Evolutionary conservation across 2,113 vertebrate genomes (phyloP).

Genomic region (Myrmecobius fasciatus): DNA sequence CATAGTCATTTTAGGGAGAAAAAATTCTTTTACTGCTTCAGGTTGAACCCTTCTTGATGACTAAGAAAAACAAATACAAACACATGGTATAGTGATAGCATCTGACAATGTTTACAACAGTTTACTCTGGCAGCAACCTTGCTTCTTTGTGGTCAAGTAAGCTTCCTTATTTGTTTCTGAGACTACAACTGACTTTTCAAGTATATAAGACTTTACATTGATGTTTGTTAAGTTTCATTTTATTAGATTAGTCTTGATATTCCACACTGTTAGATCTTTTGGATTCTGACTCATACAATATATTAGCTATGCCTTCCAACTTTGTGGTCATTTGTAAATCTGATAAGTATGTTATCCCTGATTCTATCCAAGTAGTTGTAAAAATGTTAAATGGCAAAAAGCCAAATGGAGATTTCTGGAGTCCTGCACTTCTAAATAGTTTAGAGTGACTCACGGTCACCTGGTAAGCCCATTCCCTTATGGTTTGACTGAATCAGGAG

Average conservation of each 20-base stretch:
- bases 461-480: background rate
- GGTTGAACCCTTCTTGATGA: background rate
- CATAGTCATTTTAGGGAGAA: background rate
- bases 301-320: background rate
- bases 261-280: background rate
- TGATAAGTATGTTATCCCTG: background rate
- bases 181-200: background rate
- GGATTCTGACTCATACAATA: background rate
- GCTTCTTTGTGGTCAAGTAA: background rate
- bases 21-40: background rate
- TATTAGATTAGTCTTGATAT: background rate
- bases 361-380: background rate
- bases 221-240: background rate
- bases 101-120: background rate
- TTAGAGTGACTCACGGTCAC: background rate
- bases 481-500: background rate
- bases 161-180: background rate
- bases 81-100: background rate
- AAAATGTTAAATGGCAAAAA: background rate
- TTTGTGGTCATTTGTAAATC: background rate
- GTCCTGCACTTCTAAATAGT: background rate
- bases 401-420: background rate
- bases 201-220: background rate
- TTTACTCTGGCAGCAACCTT: background rate
- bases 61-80: background rate